Evolutionary conservation across 2,888 invertebrate genomes (phyloP).

Genomic region (Cheilosia vulpina): DNA sequence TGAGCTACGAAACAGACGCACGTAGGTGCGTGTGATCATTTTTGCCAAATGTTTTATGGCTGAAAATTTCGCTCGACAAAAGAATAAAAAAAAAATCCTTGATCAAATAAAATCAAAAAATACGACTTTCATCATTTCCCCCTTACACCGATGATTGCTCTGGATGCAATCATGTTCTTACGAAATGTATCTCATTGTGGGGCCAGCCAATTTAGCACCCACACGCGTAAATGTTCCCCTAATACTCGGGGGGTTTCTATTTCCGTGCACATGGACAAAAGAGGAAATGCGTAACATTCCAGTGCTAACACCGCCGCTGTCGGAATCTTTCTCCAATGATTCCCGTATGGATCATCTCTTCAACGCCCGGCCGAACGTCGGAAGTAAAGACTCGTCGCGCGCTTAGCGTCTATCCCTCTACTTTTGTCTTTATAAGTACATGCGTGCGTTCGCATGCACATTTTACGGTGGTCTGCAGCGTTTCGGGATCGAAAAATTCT

Average conservation of each 20-base stretch:
- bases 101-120: too few species aligned
- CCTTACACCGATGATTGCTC: not conserved
- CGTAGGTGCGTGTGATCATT: too few species aligned
- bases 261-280: slow-evolving; percentile 63
- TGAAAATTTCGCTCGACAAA: too few species aligned
- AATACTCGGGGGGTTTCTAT: slow-evolving; percentile 39
- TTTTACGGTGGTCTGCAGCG: slow-evolving; percentile 31
- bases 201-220: slow-evolving; percentile 44
- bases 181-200: slow-evolving; percentile 21
- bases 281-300: slow-evolving; percentile 63
- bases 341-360: slow-evolving; percentile 58
- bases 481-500: slow-evolving; percentile 30
- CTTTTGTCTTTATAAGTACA: slow-evolving; percentile 1
- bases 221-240: slow-evolving; percentile 29
- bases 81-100: too few species aligned
- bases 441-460: slow-evolving; percentile 42
- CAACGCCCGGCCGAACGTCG: slow-evolving; percentile 48
- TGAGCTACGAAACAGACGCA: too few species aligned
- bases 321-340: slow-evolving; percentile 42
- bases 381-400: slow-evolving; percentile 43
- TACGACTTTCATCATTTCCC: too few species aligned
- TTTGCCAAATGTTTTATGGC: too few species aligned
- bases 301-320: slow-evolving; percentile 25
- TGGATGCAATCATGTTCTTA: slow-evolving; percentile 25
- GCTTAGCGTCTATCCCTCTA: not conserved